Evolutionary conservation across 2,888 invertebrate genomes (phyloP).

Genomic region (Erynnis tages): DNA sequence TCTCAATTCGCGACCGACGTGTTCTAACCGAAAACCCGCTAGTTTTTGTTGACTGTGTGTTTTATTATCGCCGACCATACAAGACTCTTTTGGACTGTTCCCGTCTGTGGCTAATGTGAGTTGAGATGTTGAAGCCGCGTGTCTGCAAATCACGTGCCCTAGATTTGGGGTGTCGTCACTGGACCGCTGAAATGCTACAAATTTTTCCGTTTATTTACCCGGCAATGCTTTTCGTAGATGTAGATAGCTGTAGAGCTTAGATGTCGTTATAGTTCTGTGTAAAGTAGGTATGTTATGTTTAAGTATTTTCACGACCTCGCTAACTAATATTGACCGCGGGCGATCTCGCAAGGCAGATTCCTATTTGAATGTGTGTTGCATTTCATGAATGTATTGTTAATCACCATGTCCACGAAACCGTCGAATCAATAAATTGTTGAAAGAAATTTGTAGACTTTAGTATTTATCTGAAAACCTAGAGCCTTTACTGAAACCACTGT

Average conservation of each 20-base stretch:
- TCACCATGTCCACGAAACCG: constrained; percentile 15
- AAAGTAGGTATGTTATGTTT: constrained; percentile 28
- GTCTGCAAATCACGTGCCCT: constrained; percentile 70
- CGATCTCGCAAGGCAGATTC: constrained; percentile 48
- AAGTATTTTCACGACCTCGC: background rate
- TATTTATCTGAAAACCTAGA: constrained; percentile 42
- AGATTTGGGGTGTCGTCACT: constrained; percentile 66
- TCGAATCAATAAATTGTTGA: constrained; percentile 38
- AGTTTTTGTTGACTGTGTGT: constrained; percentile 64
- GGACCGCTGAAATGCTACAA: constrained; percentile 63
- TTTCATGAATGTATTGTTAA: constrained; percentile 16
- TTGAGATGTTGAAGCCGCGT: constrained; percentile 60
- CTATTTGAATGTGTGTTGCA: constrained; percentile 36
- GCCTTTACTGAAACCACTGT: constrained; percentile 39
- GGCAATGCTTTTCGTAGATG: constrained; percentile 54
- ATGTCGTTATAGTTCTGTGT: constrained; percentile 35
- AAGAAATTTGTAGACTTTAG: constrained; percentile 38
- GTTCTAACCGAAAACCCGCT: constrained; percentile 43
- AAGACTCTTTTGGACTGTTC: constrained; percentile 63
- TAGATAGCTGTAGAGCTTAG: constrained; percentile 37
- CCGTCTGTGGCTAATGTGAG: constrained; percentile 75
- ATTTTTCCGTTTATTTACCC: constrained; percentile 60
- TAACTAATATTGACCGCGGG: constrained; percentile 45
- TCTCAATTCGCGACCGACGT: constrained; percentile 53
- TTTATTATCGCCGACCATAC: constrained; percentile 45